These are phyloP conservation scores for Spondyliosoma cantharus DNA, from an alignment of 2,797 vertebrate species.

Conservation along the genomic window DNA sequence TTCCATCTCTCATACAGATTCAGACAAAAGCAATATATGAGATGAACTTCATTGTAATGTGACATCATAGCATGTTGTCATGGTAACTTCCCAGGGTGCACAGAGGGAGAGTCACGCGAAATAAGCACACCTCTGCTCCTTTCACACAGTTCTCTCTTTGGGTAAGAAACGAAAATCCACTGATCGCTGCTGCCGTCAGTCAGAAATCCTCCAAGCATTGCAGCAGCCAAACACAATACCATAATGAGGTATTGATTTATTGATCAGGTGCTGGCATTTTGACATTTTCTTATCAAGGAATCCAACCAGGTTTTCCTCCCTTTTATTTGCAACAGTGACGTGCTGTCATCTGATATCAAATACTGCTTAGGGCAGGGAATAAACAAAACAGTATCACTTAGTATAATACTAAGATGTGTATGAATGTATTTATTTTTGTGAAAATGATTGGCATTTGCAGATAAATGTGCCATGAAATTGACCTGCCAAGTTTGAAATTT, in stretches of 20 bases:
- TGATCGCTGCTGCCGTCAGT: constrained; percentile 4
- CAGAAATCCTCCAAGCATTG: constrained; percentile 18
- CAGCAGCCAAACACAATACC: constrained; percentile 1
- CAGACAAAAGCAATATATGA: constrained; percentile 32
- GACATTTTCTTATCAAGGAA: background rate
- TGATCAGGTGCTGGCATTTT: constrained; percentile 5
- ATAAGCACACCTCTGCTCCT: constrained; percentile 13
- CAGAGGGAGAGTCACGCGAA: constrained; percentile 23
- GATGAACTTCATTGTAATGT: constrained; percentile 39
- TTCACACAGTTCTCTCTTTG: constrained; percentile 9
- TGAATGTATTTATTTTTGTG: constrained; percentile 28
- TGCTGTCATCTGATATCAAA: background rate
- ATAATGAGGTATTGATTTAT: background rate
- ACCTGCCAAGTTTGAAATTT: constrained; percentile 18
- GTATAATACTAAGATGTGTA: background rate
- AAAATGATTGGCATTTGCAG: constrained; percentile 37
- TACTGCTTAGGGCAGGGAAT: constrained; percentile 1
- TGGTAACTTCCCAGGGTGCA: constrained; percentile 46
- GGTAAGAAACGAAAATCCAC: constrained; percentile 1
- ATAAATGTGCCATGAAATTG: constrained; percentile 66
- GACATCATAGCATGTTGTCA: constrained; percentile 56
- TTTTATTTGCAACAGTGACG: background rate
- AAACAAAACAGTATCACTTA: background rate
- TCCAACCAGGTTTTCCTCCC: background rate
- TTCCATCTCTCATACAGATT: background rate